These are phyloP conservation scores for Leptinotarsa tumamoca DNA, from an alignment of 2,888 invertebrate species.

Conservation along the genomic window DNA sequence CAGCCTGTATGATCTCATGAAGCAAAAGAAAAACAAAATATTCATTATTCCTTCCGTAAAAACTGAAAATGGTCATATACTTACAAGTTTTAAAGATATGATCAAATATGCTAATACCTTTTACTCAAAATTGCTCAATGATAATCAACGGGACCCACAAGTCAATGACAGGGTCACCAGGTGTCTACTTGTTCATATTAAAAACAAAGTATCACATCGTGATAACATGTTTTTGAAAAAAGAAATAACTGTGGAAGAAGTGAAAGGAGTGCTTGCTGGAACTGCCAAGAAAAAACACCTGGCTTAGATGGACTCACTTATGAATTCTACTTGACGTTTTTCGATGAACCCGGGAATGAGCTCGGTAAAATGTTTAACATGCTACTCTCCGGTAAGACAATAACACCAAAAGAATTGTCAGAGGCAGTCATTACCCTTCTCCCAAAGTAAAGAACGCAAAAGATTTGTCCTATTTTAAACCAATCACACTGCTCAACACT, in stretches of 20 bases:
- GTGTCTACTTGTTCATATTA: constrained; percentile 3
- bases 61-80: neutral
- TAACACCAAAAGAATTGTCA: too few relatives aligned
- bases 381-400: neutral
- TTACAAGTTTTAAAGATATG: neutral
- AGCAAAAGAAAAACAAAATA: too few relatives aligned
- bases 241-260: neutral
- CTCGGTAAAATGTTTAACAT: too few relatives aligned
- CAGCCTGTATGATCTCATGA: too few relatives aligned
- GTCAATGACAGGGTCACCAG: neutral
- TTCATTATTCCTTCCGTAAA: too few relatives aligned
- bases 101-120: neutral
- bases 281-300: neutral
- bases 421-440: too few relatives aligned
- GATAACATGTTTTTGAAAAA: neutral
- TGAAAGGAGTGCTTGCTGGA: too few relatives aligned
- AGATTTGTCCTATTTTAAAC: too few relatives aligned
- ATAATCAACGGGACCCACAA: too few relatives aligned
- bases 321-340: neutral
- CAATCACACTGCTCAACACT: too few relatives aligned
- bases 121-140: neutral
- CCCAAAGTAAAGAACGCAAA: too few relatives aligned
- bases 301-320: neutral
- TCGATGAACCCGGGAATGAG: neutral
- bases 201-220: neutral